Conservation (phyloP, 1,140 invertebrate species). For the Lethrus apterus region DNA sequence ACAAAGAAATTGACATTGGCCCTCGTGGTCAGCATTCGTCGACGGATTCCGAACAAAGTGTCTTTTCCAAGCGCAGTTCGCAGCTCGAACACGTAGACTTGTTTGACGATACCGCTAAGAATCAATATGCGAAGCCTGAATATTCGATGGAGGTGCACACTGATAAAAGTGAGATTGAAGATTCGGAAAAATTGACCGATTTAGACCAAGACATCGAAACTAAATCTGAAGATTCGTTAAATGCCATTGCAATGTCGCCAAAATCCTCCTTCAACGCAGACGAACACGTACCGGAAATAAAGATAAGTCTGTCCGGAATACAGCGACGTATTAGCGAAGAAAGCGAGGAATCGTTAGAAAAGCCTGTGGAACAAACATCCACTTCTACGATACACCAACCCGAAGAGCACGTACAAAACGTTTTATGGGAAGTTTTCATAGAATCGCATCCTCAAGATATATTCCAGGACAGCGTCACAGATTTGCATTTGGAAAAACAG, state of each 20-base stretch:
- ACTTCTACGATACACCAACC: constrained; percentile 47
- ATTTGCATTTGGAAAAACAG: constrained; percentile 17
- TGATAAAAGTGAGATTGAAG: constrained; percentile 47
- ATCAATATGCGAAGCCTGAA: constrained; percentile 38
- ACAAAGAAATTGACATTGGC: constrained; percentile 14
- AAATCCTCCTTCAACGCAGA: constrained; percentile 21
- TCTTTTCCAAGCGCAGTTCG: constrained; percentile 24
- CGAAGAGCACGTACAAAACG: constrained; percentile 51
- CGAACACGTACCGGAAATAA: constrained; percentile 38
- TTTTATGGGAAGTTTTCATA: constrained; percentile 56
- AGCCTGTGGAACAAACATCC: constrained; percentile 17
- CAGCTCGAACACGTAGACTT: constrained; percentile 16
- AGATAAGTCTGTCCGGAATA: constrained; percentile 35
- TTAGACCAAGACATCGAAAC: constrained; percentile 37
- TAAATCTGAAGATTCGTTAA: constrained; percentile 25
- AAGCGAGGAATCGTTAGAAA: constrained; percentile 31
- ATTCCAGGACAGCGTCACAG: constrained; percentile 31
- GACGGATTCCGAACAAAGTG: constrained; percentile 27
- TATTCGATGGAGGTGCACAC: constrained; percentile 46
- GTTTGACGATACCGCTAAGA: constrained; percentile 25
- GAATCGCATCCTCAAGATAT: constrained; percentile 41
- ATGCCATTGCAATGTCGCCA: constrained; percentile 23
- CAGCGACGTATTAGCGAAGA: constrained; percentile 39
- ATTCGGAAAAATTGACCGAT: constrained; percentile 43
- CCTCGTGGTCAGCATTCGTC: constrained; percentile 20